These are phyloP conservation scores for Corbicula japonica DNA, from an alignment of 2,888 invertebrate genomes.

Conservation along the genomic window DNA sequence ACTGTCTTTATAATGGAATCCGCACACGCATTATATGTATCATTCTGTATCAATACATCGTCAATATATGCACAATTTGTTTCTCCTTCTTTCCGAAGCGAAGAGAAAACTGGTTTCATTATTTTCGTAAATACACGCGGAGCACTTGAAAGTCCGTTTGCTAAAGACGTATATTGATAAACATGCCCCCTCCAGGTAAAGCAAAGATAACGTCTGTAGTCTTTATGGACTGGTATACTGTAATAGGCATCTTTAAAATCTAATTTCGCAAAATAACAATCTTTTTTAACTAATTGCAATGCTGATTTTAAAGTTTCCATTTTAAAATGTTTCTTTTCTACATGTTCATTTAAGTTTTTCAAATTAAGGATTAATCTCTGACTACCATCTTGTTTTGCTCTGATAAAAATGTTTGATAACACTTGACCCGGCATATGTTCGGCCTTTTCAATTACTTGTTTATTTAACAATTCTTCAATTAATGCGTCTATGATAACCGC, in stretches of 20 bases:
- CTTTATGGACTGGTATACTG: conserved; percentile 5
- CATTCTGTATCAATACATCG: conserved; percentile 31
- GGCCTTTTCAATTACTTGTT: conserved; percentile 8
- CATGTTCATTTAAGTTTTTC: conserved; percentile 39
- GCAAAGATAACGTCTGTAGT: conserved; percentile 43
- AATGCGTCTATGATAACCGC: conserved; percentile 2
- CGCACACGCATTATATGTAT: conserved; percentile 26
- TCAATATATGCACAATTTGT: conserved; percentile 37
- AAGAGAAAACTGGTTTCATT: conserved; percentile 56
- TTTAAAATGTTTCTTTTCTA: conserved; percentile 56
- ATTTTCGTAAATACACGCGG: conserved; percentile 66
- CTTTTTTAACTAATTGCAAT: conserved; percentile 26
- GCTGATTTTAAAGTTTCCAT: conserved; percentile 59
- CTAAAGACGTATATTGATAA: conserved; percentile 50
- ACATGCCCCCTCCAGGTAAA: conserved; percentile 53
- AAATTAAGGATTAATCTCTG: conserved; percentile 52
- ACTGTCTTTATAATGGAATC: conserved; percentile 33
- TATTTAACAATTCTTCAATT: conserved; percentile 2
- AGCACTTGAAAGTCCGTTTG: conserved; percentile 54
- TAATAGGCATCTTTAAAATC: conserved; percentile 61
- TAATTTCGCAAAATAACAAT: conserved; percentile 46
- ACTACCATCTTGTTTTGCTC: conserved; percentile 17
- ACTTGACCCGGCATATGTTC: background rate
- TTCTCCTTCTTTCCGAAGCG: conserved; percentile 34
- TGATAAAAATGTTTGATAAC: conserved; percentile 34